Percentiles rank a stretch among this genome's conserved stretches.
phyloP scores from a whole-genome alignment of 2,888 invertebrate genomes.

The Conistra vaccinii region DNA sequence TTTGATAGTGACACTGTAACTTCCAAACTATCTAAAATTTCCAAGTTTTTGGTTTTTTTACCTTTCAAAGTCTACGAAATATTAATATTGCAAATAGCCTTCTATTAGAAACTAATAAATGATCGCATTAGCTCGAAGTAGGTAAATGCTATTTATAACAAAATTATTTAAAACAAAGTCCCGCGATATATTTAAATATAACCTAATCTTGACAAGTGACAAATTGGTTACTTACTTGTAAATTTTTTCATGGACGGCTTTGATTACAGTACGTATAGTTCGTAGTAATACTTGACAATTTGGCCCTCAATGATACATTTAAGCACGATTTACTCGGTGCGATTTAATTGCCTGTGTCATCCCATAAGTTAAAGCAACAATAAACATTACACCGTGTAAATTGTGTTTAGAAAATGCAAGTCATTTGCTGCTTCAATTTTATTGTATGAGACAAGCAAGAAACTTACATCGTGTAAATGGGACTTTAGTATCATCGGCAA shows the following conservation, averaged over 20 bases:
- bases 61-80: background rate
- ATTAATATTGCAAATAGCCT: background rate
- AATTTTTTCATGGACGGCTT: background rate
- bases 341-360: background rate
- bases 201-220: constrained; percentile 23
- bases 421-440: background rate
- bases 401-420: background rate
- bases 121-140: constrained; percentile 18
- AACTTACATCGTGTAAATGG: background rate
- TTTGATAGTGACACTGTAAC: background rate
- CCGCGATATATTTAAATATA: background rate
- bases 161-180: constrained; percentile 13
- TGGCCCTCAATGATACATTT: background rate
- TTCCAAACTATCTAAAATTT: background rate
- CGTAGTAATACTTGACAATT: background rate
- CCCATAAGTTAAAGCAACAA: background rate
- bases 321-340: background rate
- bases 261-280: background rate
- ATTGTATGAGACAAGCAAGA: background rate
- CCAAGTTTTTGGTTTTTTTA: too few relatives aligned
- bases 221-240: constrained; percentile 6
- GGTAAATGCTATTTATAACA: background rate
- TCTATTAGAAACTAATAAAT: constrained; percentile 14
- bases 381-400: background rate
- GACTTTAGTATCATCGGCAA: background rate